Conservation (phyloP, 2,888 invertebrate genomes). For the Rhamphomyia laevipes region DNA sequence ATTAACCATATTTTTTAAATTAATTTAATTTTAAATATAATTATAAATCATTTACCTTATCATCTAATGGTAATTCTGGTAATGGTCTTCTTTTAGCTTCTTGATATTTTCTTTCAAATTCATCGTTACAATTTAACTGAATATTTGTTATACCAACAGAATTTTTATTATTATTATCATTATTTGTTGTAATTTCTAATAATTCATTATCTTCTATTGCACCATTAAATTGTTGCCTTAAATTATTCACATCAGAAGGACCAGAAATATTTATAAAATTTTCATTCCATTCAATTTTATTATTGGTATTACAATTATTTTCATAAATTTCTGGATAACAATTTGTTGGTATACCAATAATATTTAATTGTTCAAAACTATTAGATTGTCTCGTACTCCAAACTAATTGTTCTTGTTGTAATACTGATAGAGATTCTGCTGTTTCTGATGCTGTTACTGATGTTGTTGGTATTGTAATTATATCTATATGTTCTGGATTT, state of each 20-base stretch:
- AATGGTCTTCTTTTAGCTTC: constrained; percentile 17
- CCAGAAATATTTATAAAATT: not conserved
- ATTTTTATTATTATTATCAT: constrained; percentile 5
- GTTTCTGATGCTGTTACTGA: not conserved
- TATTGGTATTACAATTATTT: not conserved
- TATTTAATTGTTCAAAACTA: constrained; percentile 22
- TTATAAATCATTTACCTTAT: constrained; percentile 16
- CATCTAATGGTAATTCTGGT: constrained; percentile 15
- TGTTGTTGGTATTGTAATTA: not conserved
- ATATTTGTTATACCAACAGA: constrained; percentile 4
- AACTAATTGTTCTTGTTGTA: not conserved
- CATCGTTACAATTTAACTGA: not conserved
- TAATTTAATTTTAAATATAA: too few relatives aligned
- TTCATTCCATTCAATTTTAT: not conserved
- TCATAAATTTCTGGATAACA: constrained; percentile 3
- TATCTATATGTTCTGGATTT: too few relatives aligned
- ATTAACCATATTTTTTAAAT: too few relatives aligned
- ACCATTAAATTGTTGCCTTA: too few relatives aligned
- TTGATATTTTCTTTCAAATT: constrained; percentile 9
- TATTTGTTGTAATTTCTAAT: not conserved
- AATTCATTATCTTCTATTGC: not conserved
- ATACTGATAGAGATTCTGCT: not conserved
- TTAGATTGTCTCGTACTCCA: not conserved
- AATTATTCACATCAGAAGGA: too few relatives aligned
- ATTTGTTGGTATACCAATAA: constrained; percentile 17